Conservation (phyloP, 2,888 invertebrate species). For the Parapristionchus giblindavisi region DNA sequence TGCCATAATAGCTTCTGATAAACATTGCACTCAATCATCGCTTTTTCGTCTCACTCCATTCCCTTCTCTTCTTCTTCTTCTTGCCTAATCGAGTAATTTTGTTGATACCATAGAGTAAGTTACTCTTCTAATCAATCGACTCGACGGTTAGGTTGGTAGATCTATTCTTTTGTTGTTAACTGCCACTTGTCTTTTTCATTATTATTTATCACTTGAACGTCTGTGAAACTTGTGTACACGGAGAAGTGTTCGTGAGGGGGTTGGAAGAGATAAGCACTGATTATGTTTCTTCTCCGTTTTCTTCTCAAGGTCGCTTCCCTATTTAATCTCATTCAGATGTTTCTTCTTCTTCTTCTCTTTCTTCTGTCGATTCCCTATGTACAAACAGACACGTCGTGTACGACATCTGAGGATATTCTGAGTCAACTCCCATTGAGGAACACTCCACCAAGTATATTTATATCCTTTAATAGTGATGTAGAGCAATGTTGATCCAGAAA, state of each 20-base stretch:
- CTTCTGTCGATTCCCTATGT: too few relatives aligned
- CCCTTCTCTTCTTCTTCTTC: not conserved
- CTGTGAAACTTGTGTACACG: too few relatives aligned
- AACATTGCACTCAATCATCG: not conserved
- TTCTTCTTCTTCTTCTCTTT: not conserved
- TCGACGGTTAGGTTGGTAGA: too few relatives aligned
- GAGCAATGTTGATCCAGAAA: not conserved
- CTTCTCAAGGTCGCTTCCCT: not conserved
- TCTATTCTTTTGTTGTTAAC: too few relatives aligned
- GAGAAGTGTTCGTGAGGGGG: too few relatives aligned
- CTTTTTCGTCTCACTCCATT: not conserved
- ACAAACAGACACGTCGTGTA: too few relatives aligned
- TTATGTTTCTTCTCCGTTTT: too few relatives aligned
- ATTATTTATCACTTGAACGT: too few relatives aligned
- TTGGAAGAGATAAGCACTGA: too few relatives aligned
- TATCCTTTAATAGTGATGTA: not conserved
- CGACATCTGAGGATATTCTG: not conserved
- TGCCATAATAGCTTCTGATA: not conserved
- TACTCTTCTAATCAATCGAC: too few relatives aligned
- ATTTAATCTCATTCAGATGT: slow-evolving; percentile 4
- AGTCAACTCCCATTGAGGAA: not conserved
- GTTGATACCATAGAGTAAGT: not conserved
- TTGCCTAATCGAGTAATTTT: slow-evolving; percentile 2
- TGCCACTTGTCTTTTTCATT: too few relatives aligned
- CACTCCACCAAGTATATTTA: not conserved